Base-by-base conservation (phyloP, 2,113 vertebrate genomes). In the Brachyistius frenatus region DNA sequence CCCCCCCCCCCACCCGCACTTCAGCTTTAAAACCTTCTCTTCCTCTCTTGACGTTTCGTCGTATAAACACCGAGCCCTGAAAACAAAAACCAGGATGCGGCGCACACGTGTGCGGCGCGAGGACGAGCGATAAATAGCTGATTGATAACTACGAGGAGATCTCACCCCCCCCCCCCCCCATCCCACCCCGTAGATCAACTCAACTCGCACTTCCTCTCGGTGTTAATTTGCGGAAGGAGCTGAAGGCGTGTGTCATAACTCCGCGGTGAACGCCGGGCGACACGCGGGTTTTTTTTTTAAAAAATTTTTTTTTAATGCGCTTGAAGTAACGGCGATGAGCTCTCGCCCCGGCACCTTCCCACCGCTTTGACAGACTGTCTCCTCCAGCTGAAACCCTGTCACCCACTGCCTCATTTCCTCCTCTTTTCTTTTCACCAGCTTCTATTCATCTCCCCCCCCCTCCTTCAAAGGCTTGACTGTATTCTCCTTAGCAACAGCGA, bases 401-500 rank as follows among this genome's bases (percentile, higher is more conserved):
- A 82, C 80, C 86, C 78, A 73, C 78, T 49, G 80, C 78, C 83
- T 90, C 87, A 85, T 88, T 91, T 89, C 81, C 82, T 88, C 79
- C 66, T 84, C 83, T 88, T 86, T 86, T 85, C 69, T 85, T 85
- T 84, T 80, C 68, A 67, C 39, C 1, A 63, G 72, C 76, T 70
- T 47, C 81, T 82, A 77, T 86, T 84, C 76, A 79, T 7, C 46
- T 23, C 7, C 23, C 23, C 37, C 23, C 31, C 52, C 23, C 50
- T 8, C 33, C 13, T 10, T 46, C 60, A 77, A 84, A 84, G 73
- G 44, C 83, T 83, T 58, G 53, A 72, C 77, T 84, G 71, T 89
- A 81, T 92, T 92, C 87, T 90, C 91, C 93, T 92, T 91, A 91
- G 93, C 92, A 94, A 94, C 93, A 93, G 92, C 62, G 81, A 65